Evolutionary conservation across 2,888 invertebrate genomes (phyloP), one percentile per base, ranked within the genome.

Genomic region (Scrobipalpa costella): DNA sequence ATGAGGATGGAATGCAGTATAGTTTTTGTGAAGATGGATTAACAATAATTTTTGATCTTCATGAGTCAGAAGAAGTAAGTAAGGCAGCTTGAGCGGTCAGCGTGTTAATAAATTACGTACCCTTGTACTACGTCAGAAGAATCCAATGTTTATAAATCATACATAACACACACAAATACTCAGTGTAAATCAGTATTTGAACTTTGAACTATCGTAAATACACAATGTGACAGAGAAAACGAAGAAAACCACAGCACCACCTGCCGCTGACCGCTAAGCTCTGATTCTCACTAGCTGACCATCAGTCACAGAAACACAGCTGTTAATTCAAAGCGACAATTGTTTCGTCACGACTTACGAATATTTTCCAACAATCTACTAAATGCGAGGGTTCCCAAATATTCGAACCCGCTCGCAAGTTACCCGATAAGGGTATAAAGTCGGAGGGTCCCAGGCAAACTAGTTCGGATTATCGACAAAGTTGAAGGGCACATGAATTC

Each of bases 321-420:
- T 21, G 50, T 33, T 61, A 61, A 61, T 61, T 61, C 67, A 68
- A 78, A 64, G 83, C 83, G 88, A 77, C 73, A 89, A 90, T 83
- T 79, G 72, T 69, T 67, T 72, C 60, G 76, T 86, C 90, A 89
- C 90, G 88, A 85, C 69, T 67, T 68, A 44, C 72, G 72, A 78
- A 78, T 80, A 81, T 82, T 83, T 84, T 80, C 83, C 69, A 47
- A 40, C 34, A 58, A 60, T 58, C 11, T 15, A n/a, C 27, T 34
- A 55, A 27, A 36, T 9, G 19, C 40, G 17, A 58, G 13, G 58
- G 21, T 40, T 40, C 58, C 11, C 58, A 58, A 58, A 40, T 13
- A 40, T 55, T 55, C 13, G 15, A 55, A 15, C 17, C 34, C 55
- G 27, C n/a, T 34, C 15, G 34, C 15, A 34, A 55, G 55, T 34